Conservation (phyloP, 1,140 invertebrate species). For the Lepidostoma basale region DNA sequence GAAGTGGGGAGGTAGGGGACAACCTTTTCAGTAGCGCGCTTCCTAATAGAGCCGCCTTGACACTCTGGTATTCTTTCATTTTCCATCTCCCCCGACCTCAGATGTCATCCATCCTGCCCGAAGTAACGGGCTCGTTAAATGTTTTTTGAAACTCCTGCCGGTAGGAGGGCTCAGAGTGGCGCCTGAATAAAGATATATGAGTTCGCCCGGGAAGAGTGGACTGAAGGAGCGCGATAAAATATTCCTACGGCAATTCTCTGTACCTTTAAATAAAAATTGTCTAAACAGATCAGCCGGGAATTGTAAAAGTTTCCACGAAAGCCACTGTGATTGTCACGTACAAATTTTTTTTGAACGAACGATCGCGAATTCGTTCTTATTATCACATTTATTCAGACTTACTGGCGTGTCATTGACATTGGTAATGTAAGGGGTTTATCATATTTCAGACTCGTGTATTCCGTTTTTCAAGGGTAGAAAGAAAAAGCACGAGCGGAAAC, state of each 20-base stretch:
- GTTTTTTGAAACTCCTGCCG: conserved; percentile 4
- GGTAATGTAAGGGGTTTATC: no score
- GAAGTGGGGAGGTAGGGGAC: no score
- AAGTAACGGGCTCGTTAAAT: conserved; percentile 6
- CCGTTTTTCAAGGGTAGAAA: no score
- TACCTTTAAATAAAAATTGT: not conserved
- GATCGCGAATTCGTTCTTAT: no score
- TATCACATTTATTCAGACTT: no score
- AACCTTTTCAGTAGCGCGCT: no score
- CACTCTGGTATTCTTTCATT: conserved; percentile 26
- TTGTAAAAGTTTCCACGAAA: not conserved
- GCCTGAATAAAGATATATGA: conserved; percentile 22
- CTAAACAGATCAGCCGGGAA: not conserved
- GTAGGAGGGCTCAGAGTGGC: not conserved
- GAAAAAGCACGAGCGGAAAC: no score
- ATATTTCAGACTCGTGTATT: no score
- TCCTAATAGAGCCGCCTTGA: conserved; percentile 10
- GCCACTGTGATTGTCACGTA: not conserved
- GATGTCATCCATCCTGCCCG: not conserved
- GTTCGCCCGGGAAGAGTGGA: not conserved
- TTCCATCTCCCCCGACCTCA: not conserved
- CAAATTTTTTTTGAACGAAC: no score
- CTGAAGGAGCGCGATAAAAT: conserved; percentile 16
- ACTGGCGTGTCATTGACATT: no score
- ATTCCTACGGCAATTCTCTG: not conserved